Conservation (phyloP, 2,888 invertebrate species). For the Suillia variegata region DNA sequence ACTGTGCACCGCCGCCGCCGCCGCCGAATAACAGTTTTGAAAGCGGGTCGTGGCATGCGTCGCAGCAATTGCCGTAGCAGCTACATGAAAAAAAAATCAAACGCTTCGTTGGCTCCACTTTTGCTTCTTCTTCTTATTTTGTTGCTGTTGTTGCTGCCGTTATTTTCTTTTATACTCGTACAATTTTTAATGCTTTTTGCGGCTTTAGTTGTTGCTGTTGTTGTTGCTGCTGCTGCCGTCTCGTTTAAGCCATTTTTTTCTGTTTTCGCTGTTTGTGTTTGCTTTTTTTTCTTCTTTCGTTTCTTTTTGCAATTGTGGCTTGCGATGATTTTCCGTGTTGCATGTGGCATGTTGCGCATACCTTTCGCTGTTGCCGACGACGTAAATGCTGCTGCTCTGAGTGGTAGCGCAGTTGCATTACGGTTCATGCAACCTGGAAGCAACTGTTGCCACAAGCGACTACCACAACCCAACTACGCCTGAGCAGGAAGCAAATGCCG, state of each 20-base stretch:
- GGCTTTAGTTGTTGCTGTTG: background rate
- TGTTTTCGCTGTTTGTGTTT: background rate
- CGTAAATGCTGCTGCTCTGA: slow-evolving; percentile 25
- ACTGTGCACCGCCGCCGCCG: background rate
- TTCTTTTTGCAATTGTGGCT: background rate
- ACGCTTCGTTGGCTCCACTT: background rate
- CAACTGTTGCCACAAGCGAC: slow-evolving; percentile 3
- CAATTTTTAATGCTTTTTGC: background rate
- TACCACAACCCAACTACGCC: background rate
- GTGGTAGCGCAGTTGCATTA: background rate
- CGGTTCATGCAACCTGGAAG: background rate
- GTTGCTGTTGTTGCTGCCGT: background rate
- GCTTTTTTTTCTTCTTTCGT: background rate
- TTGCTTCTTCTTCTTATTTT: background rate
- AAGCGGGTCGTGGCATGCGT: background rate
- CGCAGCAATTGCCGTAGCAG: background rate
- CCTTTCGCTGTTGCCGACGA: background rate
- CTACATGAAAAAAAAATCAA: background rate
- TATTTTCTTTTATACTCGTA: background rate
- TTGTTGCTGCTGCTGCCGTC: background rate
- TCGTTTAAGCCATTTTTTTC: too few species aligned
- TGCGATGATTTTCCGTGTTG: background rate
- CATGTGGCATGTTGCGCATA: background rate
- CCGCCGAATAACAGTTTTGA: background rate
- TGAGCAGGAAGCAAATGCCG: slow-evolving; percentile 1